Percentiles rank a stretch among this genome's conserved stretches.
phyloP scores from a whole-genome alignment of 2,888 invertebrate genomes.

The Ceratothoa steindachneri region DNA sequence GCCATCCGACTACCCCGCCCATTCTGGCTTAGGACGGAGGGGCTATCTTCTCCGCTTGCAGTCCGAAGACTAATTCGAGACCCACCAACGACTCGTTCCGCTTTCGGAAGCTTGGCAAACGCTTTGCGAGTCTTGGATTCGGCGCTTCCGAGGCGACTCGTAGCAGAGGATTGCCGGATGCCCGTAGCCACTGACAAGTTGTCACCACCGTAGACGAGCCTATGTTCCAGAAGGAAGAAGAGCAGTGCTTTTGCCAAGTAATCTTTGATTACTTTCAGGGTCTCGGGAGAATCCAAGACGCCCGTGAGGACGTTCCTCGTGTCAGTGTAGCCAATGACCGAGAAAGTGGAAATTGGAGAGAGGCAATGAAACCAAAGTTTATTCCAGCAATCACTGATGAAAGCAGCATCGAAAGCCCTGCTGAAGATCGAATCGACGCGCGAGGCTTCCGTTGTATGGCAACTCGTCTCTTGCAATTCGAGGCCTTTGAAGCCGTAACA shows the following conservation, averaged over 20 bases:
- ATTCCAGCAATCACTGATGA: slow-evolving; percentile 26
- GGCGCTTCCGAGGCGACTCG: not conserved
- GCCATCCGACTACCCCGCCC: slow-evolving; percentile 40
- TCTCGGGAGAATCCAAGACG: slow-evolving; percentile 54
- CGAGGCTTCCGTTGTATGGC: slow-evolving; percentile 56
- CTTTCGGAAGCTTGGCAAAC: not conserved
- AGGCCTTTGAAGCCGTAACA: slow-evolving; percentile 54
- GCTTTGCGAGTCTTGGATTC: not conserved
- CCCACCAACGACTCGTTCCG: not conserved
- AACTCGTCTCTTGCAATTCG: slow-evolving; percentile 56
- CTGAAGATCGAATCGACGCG: slow-evolving; percentile 55
- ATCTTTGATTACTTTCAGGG: slow-evolving; percentile 50
- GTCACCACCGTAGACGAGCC: not conserved
- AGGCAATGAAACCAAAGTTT: slow-evolving; percentile 46
- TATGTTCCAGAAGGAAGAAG: slow-evolving; percentile 53
- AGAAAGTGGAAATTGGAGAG: slow-evolving; percentile 53
- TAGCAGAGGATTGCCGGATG: not conserved
- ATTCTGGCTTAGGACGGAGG: slow-evolving; percentile 16
- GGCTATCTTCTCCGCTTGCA: not conserved
- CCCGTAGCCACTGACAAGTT: not conserved
- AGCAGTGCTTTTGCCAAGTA: slow-evolving; percentile 53
- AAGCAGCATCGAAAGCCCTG: slow-evolving; percentile 52
- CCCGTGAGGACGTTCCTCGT: slow-evolving; percentile 55
- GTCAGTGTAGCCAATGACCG: slow-evolving; percentile 53
- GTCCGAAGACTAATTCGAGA: not conserved